A percentile compares a stretch with the other conserved stretches of the same genome.
phyloP scores from a whole-genome alignment of 2,113 vertebrate genomes.

The Vidua chalybeata region DNA sequence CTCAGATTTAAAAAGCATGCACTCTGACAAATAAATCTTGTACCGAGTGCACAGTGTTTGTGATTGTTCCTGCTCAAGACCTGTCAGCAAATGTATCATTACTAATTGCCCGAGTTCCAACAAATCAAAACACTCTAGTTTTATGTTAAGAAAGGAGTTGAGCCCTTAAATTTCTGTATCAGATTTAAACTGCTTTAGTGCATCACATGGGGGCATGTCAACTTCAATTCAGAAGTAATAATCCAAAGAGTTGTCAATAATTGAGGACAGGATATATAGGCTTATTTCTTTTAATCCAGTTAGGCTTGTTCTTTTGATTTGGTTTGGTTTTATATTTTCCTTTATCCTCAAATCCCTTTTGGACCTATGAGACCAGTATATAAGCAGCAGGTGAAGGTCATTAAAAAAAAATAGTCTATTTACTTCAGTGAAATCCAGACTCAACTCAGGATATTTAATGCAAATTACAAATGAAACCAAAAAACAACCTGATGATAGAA shows the following conservation, averaged over 20 bases:
- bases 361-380: background rate
- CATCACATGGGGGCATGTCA: background rate
- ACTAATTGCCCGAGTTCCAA: slow-evolving; percentile 8
- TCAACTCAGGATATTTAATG: background rate
- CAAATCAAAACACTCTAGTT: background rate
- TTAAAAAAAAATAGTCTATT: background rate
- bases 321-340: background rate
- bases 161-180: background rate
- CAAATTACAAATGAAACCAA: background rate
- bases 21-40: slow-evolving; percentile 49
- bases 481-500: background rate
- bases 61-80: slow-evolving; percentile 24
- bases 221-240: background rate
- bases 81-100: slow-evolving; percentile 24
- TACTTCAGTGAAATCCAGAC: background rate
- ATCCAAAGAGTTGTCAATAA: background rate
- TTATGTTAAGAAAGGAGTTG: background rate
- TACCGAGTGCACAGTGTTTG: background rate
- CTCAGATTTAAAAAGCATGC: slow-evolving; percentile 23
- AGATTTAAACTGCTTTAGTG: slow-evolving; percentile 15
- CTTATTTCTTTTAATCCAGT: slow-evolving; percentile 10
- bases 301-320: background rate
- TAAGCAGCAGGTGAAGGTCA: background rate
- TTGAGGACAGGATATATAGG: background rate
- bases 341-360: background rate